These are phyloP conservation scores for Haliclystus octoradiatus DNA, from an alignment of 30 jellyfish, hydroid and myxozoan species.

Conservation along the genomic window DNA sequence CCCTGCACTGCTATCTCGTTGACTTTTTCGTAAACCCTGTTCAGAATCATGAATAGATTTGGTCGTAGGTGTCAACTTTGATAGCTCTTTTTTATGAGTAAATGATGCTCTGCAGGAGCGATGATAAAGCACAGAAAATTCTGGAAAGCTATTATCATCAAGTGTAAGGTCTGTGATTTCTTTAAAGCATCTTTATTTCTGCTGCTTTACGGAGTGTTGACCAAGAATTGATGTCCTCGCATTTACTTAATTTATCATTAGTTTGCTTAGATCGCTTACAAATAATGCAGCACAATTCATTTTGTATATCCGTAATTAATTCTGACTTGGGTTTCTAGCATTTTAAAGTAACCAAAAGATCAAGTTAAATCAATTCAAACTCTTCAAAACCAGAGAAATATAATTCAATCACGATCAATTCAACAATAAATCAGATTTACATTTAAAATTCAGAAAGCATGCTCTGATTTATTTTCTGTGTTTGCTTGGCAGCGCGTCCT, in stretches of 20 bases:
- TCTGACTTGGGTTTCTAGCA: too few species aligned
- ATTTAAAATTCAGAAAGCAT: too few species aligned
- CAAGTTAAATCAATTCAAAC: too few species aligned
- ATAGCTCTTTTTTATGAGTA: constrained; percentile 13
- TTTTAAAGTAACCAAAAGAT: too few species aligned
- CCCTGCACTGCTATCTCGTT: background rate
- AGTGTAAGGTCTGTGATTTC: constrained; percentile 1
- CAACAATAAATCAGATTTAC: too few species aligned
- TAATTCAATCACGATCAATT: too few species aligned
- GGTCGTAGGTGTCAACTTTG: background rate
- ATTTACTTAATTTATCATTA: constrained; percentile 8
- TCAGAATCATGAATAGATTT: background rate
- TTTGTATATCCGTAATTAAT: too few species aligned
- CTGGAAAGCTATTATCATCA: constrained; percentile 11
- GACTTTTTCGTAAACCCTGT: background rate
- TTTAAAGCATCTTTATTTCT: constrained; percentile 21
- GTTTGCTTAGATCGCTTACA: background rate
- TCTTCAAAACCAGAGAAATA: too few species aligned
- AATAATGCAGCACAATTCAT: constrained; percentile 14
- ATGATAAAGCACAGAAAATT: background rate
- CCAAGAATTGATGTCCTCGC: constrained; percentile 25
- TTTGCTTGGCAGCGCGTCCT: too few species aligned
- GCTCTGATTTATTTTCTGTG: too few species aligned
- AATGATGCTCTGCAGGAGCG: constrained; percentile 3
- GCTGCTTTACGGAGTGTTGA: constrained; percentile 16